Percentiles rank a stretch among this genome's conserved stretches.
Evolutionary conservation across 2,797 vertebrate species (phyloP).

Genomic region (Platyrinchus mystaceus): DNA sequence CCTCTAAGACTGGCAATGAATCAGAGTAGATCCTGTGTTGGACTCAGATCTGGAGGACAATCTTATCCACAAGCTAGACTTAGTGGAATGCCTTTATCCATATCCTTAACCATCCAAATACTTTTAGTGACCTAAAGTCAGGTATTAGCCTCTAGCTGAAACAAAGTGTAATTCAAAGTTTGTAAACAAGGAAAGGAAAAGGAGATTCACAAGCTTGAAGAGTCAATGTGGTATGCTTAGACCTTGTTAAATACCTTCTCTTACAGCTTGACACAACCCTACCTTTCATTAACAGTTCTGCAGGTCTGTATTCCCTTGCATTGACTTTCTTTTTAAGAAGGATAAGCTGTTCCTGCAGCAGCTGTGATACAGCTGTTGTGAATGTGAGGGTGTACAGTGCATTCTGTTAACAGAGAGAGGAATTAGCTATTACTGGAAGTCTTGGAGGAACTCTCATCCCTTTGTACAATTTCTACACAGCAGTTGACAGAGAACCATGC

Average conservation of each 20-base stretch:
- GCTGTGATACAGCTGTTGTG: background rate
- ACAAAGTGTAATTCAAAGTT: background rate
- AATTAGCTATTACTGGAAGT: slow-evolving; percentile 19
- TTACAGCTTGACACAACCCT: background rate
- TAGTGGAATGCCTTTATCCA: background rate
- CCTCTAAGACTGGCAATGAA: background rate
- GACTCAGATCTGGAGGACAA: background rate
- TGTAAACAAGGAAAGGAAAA: background rate
- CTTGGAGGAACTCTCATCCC: slow-evolving; percentile 16
- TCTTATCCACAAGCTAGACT: background rate
- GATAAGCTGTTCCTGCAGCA: background rate
- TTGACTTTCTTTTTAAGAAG: background rate
- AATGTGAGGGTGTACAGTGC: background rate
- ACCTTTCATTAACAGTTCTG: background rate
- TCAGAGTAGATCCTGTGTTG: background rate
- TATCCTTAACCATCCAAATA: background rate
- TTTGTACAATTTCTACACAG: slow-evolving; percentile 20
- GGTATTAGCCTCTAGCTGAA: background rate
- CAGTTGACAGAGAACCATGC: background rate
- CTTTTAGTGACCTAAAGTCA: background rate
- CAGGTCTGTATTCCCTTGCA: background rate
- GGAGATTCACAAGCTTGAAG: background rate
- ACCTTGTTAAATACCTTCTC: background rate
- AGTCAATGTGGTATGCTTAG: background rate
- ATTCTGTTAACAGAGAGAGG: slow-evolving; percentile 34